Evolutionary conservation across 2,888 invertebrate species (phyloP).

Genomic region (Tricholauxania praeusta): DNA sequence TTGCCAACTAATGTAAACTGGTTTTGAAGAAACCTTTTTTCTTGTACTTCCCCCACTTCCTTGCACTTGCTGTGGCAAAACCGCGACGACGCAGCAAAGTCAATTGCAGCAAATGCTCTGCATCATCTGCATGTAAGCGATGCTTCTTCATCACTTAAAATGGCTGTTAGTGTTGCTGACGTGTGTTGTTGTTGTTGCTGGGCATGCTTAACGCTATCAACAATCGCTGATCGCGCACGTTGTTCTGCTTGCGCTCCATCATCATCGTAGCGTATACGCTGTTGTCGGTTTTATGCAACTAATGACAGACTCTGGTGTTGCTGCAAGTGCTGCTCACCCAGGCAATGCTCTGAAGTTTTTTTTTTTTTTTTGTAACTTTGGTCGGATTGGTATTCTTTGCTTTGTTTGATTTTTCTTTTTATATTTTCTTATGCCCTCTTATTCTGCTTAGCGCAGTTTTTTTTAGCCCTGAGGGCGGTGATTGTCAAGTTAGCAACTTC

Average conservation of each 20-base stretch:
- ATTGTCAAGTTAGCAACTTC: conserved; percentile 56
- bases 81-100: no score
- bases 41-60: not conserved
- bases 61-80: no score
- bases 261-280: conserved; percentile 2
- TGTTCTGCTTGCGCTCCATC: no score
- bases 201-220: conserved; percentile 28
- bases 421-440: not conserved
- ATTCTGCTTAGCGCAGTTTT: conserved; percentile 23
- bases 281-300: conserved; percentile 27
- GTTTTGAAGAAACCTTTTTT: not conserved
- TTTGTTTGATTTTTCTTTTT: not conserved
- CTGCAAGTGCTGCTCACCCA: conserved; percentile 11
- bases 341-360: not conserved
- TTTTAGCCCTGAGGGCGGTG: conserved; percentile 54
- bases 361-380: not conserved
- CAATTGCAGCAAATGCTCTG: not conserved
- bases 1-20: not conserved
- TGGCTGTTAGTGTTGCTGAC: conserved; percentile 11
- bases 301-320: conserved; percentile 29
- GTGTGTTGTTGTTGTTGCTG: conserved; percentile 24
- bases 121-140: not conserved
- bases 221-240: conserved; percentile 24
- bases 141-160: conserved; percentile 1
- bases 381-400: not conserved